phyloP scores from a whole-genome alignment of 2,797 vertebrate species.

The Sciurus carolinensis region DNA sequence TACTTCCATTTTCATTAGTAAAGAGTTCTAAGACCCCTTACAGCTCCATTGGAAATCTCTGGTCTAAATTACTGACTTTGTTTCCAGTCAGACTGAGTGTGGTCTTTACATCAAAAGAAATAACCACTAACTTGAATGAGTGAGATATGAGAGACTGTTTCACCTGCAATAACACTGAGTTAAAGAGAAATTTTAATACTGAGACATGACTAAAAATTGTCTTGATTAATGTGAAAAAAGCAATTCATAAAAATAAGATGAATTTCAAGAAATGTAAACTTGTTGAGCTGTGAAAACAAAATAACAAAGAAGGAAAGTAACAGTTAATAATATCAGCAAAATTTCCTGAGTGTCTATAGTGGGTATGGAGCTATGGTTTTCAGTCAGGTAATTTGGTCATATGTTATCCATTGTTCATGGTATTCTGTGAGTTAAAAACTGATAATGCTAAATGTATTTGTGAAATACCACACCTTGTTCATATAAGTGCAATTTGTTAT shows the following conservation, averaged over 20 bases:
- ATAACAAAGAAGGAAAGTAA: conserved; percentile 30
- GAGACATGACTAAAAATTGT: neutral
- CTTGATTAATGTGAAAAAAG: conserved; percentile 17
- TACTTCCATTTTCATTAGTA: neutral
- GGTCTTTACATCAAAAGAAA: neutral
- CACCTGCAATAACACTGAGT: neutral
- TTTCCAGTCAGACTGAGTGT: neutral
- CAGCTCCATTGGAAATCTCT: neutral
- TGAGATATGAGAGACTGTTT: neutral
- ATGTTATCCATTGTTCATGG: neutral
- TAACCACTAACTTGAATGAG: neutral
- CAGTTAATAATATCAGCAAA: neutral
- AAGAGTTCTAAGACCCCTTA: neutral
- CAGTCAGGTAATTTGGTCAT: neutral
- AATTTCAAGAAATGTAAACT: conserved; percentile 36
- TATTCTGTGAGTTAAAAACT: neutral
- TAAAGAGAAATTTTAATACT: neutral
- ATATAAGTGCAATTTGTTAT: neutral
- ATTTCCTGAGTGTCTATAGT: neutral
- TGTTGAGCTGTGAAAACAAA: neutral
- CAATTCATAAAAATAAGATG: conserved; percentile 6
- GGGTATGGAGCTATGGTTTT: neutral
- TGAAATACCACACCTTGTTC: neutral
- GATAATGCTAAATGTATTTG: conserved; percentile 2
- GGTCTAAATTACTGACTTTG: neutral